Evolutionary conservation across 2,888 invertebrate species (phyloP), one percentile per base, ranked within the genome.

Genomic region (Desoria tigrina): DNA sequence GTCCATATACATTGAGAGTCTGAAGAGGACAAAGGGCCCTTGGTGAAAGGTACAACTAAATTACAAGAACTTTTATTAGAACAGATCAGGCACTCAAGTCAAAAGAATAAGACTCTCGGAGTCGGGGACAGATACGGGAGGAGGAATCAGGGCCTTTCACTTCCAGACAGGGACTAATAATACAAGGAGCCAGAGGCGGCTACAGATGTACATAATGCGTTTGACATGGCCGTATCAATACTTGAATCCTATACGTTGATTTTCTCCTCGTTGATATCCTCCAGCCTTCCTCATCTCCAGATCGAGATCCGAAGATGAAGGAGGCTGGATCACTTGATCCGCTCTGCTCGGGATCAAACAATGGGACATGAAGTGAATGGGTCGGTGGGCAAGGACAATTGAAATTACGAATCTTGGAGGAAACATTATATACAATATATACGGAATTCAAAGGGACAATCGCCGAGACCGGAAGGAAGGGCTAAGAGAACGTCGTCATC

Each of bases 361-460:
- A 39, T 50, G 61, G 56, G 49, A 56, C 61, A 57, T 51, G 56
- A 56, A 61, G 57, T 61, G 27, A 54, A 56, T 57, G 65, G 65
- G 55, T 61, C 57, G 61, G 55, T 65, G 65, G 56, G 61, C 65
- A 61, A 23, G 56, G 61, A 65, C 65, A 65, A 65, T 65, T 57
- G 65, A 65, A 65, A 65, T n/a, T n/a, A n/a, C 6, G 45, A 18
- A 21, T 45, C 45, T 18, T 11, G n/a, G 45, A 21, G 39, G 16
- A 11, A 11, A 39, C 39, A 16, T 11, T 16, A 39, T 16, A 16
- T 9, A 39, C 39, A 9, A 39, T n/a, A n/a, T n/a, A n/a, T n/a
- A n/a, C n/a, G n/a, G n/a, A n/a, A n/a, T n/a, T n/a, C n/a, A n/a
- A n/a, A n/a, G n/a, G n/a, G n/a, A n/a, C n/a, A n/a, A n/a, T n/a